phyloP scores from a whole-genome alignment of 2,113 vertebrate species.

The Bucco capensis region DNA sequence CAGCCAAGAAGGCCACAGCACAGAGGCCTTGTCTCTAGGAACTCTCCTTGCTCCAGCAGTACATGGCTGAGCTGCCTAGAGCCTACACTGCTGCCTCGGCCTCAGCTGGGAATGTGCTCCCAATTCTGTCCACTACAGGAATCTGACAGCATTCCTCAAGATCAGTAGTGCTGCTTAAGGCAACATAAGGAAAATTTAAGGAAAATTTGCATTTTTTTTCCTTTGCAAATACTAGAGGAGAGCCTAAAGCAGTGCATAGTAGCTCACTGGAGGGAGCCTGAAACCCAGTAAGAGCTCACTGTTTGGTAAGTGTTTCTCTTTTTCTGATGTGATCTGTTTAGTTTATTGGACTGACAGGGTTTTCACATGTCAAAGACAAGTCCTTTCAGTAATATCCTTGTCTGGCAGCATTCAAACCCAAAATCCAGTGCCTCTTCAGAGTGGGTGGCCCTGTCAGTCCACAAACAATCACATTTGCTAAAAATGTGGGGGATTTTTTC shows the following conservation, averaged over 20 bases:
- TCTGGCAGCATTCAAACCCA: neutral
- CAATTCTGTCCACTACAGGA: neutral
- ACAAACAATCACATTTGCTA: neutral
- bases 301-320: neutral
- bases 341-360: neutral
- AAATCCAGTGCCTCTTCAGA: neutral
- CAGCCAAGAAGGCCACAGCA: neutral
- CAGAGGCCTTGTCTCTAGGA: fast-evolving
- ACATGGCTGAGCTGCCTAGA: fast-evolving
- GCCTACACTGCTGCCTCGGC: fast-evolving
- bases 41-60: neutral
- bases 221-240: neutral
- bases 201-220: neutral
- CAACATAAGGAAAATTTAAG: neutral
- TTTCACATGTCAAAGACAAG: neutral
- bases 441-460: slow-evolving; percentile 10
- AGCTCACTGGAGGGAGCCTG: neutral
- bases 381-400: neutral
- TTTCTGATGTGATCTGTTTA: neutral
- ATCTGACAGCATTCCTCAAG: neutral
- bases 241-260: neutral
- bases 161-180: neutral
- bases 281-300: neutral
- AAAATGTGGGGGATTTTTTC: neutral
- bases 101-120: neutral